These are phyloP conservation scores for Cossypha polioptera DNA, from an alignment of 2,797 vertebrate genomes.

Conservation along the genomic window DNA sequence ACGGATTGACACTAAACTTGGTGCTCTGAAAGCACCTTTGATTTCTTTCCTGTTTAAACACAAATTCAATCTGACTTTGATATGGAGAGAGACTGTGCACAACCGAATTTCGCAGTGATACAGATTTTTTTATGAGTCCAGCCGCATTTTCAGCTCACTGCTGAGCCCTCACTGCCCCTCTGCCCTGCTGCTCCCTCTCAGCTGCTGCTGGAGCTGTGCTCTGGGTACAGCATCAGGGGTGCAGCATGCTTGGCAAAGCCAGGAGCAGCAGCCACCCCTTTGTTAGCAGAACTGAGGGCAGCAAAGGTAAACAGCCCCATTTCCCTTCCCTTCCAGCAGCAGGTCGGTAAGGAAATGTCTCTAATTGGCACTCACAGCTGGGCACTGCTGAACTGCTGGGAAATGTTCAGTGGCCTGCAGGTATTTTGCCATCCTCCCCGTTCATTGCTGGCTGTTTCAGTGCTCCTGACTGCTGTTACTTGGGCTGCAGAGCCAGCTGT, in stretches of 20 bases:
- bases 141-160: not conserved
- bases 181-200: not conserved
- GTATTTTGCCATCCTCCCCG: not conserved
- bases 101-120: not conserved
- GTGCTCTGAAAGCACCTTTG: not conserved
- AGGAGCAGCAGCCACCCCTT: not conserved
- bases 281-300: not conserved
- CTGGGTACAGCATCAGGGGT: rapidly evolving
- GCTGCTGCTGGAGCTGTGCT: not conserved
- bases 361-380: not conserved
- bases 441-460: not conserved
- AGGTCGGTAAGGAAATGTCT: not conserved
- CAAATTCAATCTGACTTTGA: not conserved
- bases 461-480: not conserved
- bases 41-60: not conserved
- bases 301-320: not conserved
- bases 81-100: not conserved
- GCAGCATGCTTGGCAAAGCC: rapidly evolving
- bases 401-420: not conserved
- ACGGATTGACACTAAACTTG: rapidly evolving
- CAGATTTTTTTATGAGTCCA: not conserved
- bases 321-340: not conserved
- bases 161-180: not conserved
- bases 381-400: not conserved
- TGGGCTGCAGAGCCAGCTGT: not conserved